Conservation (phyloP, 1,140 invertebrate genomes). For the Scylla paramamosain region DNA sequence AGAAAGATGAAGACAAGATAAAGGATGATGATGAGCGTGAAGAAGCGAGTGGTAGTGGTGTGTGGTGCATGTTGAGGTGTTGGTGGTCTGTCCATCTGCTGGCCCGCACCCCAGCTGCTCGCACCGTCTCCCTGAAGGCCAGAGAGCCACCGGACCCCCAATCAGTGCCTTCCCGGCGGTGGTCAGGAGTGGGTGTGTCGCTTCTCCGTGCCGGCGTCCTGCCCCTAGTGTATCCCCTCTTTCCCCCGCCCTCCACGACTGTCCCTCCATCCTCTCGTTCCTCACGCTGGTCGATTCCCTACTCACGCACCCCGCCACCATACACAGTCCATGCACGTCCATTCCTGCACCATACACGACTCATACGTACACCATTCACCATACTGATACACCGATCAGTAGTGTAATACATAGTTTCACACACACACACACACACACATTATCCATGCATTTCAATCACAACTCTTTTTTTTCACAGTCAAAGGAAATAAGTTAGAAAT, state of each 20-base stretch:
- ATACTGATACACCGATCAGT: not conserved
- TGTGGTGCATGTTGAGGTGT: too few species aligned
- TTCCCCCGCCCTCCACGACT: not conserved
- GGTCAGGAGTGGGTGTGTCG: not conserved
- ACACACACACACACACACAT: not conserved
- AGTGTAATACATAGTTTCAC: not conserved
- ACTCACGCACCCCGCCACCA: conserved; percentile 39
- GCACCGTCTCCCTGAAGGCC: too few species aligned
- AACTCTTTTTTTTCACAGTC: too few species aligned
- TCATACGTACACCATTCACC: not conserved
- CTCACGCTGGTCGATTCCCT: conserved; percentile 28
- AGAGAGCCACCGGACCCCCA: not conserved
- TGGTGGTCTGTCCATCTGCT: too few species aligned
- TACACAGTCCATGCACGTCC: not conserved
- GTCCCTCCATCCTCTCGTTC: not conserved
- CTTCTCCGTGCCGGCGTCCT: not conserved
- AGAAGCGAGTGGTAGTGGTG: too few species aligned
- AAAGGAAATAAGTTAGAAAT: too few species aligned
- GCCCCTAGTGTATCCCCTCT: not conserved
- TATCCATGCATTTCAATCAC: too few species aligned
- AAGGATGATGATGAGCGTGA: not conserved
- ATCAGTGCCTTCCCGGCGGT: conserved; percentile 35
- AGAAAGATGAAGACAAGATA: not conserved
- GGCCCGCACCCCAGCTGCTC: too few species aligned
- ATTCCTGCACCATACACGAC: not conserved